A percentile compares a stretch with the other conserved stretches of the same genome.
These are phyloP conservation scores for Lepidurus couesii DNA, from an alignment of 1,140 invertebrate species.

Conservation along the genomic window DNA sequence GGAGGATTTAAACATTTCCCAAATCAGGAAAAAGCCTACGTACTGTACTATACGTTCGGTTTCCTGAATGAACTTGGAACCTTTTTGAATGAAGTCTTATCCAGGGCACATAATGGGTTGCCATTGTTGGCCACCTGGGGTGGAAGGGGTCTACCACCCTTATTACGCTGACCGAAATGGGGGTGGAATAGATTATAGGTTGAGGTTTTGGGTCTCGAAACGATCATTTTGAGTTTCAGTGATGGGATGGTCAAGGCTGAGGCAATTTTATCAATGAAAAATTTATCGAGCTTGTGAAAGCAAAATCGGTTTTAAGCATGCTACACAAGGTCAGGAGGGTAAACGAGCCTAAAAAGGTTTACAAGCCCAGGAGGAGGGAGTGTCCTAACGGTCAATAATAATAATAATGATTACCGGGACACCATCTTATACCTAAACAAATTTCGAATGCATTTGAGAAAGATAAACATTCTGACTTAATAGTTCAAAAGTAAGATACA, in stretches of 20 bases:
- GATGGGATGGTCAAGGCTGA: background rate
- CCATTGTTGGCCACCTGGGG: constrained; percentile 17
- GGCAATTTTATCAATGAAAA: constrained; percentile 12
- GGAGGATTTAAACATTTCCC: background rate
- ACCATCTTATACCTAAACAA: too few relatives aligned
- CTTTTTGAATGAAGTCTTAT: constrained; percentile 9
- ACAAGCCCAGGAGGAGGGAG: background rate
- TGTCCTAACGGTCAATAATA: background rate
- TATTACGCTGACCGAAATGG: background rate
- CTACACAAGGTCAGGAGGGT: background rate
- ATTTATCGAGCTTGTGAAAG: background rate
- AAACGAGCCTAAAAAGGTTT: background rate
- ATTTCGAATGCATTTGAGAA: too few relatives aligned
- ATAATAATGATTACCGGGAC: too few relatives aligned
- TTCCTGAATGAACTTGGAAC: background rate
- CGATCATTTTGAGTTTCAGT: background rate
- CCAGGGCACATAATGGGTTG: background rate
- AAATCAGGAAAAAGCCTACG: background rate
- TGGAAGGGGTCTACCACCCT: constrained; percentile 17
- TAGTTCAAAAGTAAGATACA: too few relatives aligned
- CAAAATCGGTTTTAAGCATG: background rate
- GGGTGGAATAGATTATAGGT: constrained; percentile 15
- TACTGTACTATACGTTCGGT: background rate
- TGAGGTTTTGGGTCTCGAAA: background rate
- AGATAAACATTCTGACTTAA: too few relatives aligned